phyloP scores from a whole-genome alignment of 2,888 invertebrate genomes.

The Parapristionchus giblindavisi region DNA sequence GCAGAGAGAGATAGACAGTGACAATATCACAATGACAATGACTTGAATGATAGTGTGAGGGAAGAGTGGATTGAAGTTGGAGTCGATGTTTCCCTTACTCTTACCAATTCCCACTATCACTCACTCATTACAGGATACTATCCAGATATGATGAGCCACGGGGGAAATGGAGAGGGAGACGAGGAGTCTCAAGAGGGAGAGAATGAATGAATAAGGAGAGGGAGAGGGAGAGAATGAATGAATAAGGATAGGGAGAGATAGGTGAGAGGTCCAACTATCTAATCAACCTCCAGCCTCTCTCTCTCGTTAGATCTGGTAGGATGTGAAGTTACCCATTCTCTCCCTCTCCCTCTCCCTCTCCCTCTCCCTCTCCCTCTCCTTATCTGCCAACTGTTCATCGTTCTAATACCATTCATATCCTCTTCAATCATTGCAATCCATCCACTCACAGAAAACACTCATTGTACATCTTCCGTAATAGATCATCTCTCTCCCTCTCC shows the following conservation, averaged over 20 bases:
- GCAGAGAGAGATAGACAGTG: too few species aligned
- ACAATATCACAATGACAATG: too few species aligned
- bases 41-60: too few species aligned
- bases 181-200: neutral
- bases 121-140: too few species aligned
- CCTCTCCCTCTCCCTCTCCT: neutral
- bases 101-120: too few species aligned
- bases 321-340: too few species aligned
- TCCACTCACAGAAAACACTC: neutral
- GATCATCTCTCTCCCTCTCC: too few species aligned
- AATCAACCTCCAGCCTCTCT: neutral
- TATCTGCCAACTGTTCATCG: neutral
- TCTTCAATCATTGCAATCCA: neutral
- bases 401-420: neutral
- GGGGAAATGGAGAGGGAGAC: neutral
- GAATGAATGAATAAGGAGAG: neutral
- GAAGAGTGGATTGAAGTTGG: too few species aligned
- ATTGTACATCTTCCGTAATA: neutral
- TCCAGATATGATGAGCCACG: neutral
- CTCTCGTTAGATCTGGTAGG: too few species aligned
- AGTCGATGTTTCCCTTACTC: too few species aligned
- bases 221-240: neutral
- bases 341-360: too few species aligned
- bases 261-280: neutral
- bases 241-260: neutral